Evolutionary conservation across 2,113 vertebrate species (phyloP), one percentile per base, ranked within the genome.

Genomic region (Cottus gobio): DNA sequence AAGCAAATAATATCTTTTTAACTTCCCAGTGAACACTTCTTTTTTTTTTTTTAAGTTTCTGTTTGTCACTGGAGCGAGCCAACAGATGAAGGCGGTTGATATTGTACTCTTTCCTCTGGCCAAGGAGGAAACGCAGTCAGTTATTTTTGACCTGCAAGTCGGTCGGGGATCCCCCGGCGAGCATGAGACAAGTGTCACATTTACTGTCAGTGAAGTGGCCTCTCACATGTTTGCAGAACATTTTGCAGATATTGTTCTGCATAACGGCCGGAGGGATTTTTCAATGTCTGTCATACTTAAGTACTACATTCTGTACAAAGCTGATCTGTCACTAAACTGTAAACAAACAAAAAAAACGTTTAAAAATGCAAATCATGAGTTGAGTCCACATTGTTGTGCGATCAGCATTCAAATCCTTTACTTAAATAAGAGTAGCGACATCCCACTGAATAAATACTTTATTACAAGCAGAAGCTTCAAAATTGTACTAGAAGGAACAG

Each of bases 131-230:
- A 84, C 6, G 3, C 26, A 37, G n/a, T 20, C 34, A 46, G 72
- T 56, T 90, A 76, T 84, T 85, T 80, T 54, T 74, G 57, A 69
- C 28, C 1, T 73, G 37, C 31, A 70, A 56, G 20, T 74, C 3
- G 22, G 16, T 15, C 20, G 67, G 64, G 82, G 44, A n/a, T 36
- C 16, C 42, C 85, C 85, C 68, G 16, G 52, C 69, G 67, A 22
- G 48, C 20, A 13, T 70, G 71, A 83, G 7, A 68, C 37, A 63
- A 77, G 54, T 76, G 28, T 85, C 54, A 67, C 37, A 82, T 82
- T 71, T 34, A 24, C 13, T 22, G 16, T 37, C 13, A 30, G 69
- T 65, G 24, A 85, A 71, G 71, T 50, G 6, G 62, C 7, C 11
- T n/a, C 22, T 24, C 48, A 61, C 66, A 79, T 79, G 77, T 76